Base-by-base conservation (phyloP, 1,140 invertebrate species). In the Lordiphosa stackelbergi region DNA sequence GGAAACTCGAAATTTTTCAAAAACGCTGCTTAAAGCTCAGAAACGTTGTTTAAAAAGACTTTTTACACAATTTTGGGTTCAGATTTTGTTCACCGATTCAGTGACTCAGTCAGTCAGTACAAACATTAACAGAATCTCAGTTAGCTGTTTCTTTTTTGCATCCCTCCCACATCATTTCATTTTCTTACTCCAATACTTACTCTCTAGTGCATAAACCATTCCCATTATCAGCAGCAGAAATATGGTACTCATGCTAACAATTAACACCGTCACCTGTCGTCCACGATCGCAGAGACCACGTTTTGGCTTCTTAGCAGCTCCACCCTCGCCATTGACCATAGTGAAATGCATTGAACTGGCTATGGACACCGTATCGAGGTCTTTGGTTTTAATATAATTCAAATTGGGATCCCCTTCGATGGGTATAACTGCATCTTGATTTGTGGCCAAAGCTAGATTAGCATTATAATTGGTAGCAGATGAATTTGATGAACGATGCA, bases 291-390 rank as follows among this genome's bases (percentile, higher is more conserved):
- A 95, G 85, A 89, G 64, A 74, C 89, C 60, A 59, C 88, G 52
- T 66, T 88, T 70, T 41, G 57, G 66, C 53, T 88, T 85, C 53
- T 81, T 73, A 48, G 88, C 75, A 40, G 92, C 91, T 88, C 92
- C 91, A 35, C 92, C 92, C 73, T 94, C 92, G 10, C 94, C 93
- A 81, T 95, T 94, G 41, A 95, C 91, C 37, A 95, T 93, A 4
- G 94, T 95, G 84, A 95, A 95, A 87, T 95, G 94, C 53, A 93
- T 95, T 54, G 93, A 95, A 86, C 93, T 95, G 24, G 94, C 94
- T 54, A 94, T 89, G n/a, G 94, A 95, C 13, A 90, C 90, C 34
- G 91, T 90, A 71, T 94, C 93, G 47, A 90, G 79, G 73, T 86
- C 89, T 85, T 69, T 88, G 88, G 68, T 86, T 88, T 38, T 83